Conservation (phyloP, 1,140 invertebrate species). For the Venustaconcha ellipsiformis region DNA sequence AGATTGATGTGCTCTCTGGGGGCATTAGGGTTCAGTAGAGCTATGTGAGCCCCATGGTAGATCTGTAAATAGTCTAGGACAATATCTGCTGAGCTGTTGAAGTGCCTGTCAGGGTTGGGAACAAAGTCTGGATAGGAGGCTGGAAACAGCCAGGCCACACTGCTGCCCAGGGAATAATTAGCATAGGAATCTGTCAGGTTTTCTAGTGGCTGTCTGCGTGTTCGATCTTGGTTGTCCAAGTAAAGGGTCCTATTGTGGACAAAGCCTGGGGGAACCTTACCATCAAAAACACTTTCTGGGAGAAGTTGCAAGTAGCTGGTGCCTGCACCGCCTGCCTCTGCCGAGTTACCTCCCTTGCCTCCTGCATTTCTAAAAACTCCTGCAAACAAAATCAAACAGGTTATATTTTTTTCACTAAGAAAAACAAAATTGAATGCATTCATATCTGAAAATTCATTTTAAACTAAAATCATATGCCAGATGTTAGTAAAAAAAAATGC, state of each 20-base stretch:
- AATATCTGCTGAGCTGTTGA: slow-evolving; percentile 11
- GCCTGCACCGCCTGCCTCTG: slow-evolving; percentile 55
- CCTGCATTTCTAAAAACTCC: slow-evolving; percentile 48
- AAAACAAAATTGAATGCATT: too few species aligned
- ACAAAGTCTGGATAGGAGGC: slow-evolving; percentile 42
- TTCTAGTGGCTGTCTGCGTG: slow-evolving; percentile 30
- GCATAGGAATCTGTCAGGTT: slow-evolving; percentile 43
- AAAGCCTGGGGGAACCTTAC: slow-evolving; percentile 16
- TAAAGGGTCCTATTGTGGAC: slow-evolving; percentile 48
- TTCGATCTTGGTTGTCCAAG: slow-evolving; percentile 42
- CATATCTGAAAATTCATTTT: too few species aligned
- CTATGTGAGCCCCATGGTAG: slow-evolving; percentile 48
- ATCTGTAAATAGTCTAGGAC: slow-evolving; percentile 39
- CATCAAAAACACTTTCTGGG: slow-evolving; percentile 18
- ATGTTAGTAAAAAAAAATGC: too few species aligned
- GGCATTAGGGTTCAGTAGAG: slow-evolving; percentile 32
- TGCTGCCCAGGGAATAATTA: slow-evolving; percentile 32
- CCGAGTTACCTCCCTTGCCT: slow-evolving; percentile 36
- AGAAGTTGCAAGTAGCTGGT: slow-evolving; percentile 55
- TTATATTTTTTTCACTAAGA: too few species aligned
- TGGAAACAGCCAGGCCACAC: slow-evolving; percentile 49
- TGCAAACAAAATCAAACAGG: slow-evolving; percentile 17
- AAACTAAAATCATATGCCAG: too few species aligned
- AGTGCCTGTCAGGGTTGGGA: background rate
- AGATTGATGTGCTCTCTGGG: slow-evolving; percentile 32